Conservation (phyloP, 2,113 vertebrate species). For the Platysteira castanea region DNA sequence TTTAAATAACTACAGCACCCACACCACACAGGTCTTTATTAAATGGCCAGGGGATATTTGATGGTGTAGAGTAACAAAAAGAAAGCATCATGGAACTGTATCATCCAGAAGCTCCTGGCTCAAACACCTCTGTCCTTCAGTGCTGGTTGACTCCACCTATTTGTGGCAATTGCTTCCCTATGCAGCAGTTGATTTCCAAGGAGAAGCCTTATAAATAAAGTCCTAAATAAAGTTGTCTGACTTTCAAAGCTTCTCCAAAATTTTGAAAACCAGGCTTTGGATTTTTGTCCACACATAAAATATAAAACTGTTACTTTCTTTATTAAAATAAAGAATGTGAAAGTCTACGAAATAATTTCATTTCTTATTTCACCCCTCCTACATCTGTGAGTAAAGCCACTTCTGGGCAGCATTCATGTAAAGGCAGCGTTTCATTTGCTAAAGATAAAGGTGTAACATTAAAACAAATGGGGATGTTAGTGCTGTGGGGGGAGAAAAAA, state of each 20-base stretch:
- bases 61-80: neutral
- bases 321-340: neutral
- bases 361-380: neutral
- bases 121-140: neutral
- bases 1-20: neutral
- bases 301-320: neutral
- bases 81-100: neutral
- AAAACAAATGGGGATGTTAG: neutral
- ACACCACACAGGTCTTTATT: neutral
- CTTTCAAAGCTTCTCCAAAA: neutral
- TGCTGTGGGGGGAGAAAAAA: accelerated
- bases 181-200: neutral
- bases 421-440: neutral
- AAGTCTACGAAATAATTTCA: neutral
- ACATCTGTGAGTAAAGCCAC: neutral
- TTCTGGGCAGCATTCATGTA: neutral
- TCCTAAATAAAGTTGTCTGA: neutral
- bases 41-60: neutral
- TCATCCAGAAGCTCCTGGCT: neutral
- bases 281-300: neutral
- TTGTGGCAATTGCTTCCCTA: neutral
- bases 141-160: neutral
- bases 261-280: neutral
- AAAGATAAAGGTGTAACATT: neutral
- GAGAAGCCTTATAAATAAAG: neutral